A percentile compares a stretch with the other conserved stretches of the same genome.
Conservation (phyloP, 1,140 invertebrate species). For the Pararge aegeria region DNA sequence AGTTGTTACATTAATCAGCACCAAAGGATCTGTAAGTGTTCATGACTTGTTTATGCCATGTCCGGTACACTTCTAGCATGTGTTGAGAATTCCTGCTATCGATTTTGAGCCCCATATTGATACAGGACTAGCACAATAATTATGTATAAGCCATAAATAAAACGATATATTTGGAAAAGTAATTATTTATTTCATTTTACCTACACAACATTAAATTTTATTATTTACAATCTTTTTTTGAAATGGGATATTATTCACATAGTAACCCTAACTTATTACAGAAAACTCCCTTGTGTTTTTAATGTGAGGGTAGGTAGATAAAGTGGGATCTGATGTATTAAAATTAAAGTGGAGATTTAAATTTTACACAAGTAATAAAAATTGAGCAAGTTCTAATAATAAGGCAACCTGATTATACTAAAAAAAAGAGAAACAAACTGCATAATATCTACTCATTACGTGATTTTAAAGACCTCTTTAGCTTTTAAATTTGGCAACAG, state of each 20-base stretch:
- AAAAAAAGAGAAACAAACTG: no score
- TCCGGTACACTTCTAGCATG: constrained; percentile 40
- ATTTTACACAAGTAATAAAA: background rate
- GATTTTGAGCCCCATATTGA: constrained; percentile 50
- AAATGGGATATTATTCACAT: background rate
- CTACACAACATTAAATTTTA: background rate
- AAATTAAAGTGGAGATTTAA: constrained; percentile 10
- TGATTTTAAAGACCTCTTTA: no score
- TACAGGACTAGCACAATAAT: constrained; percentile 61
- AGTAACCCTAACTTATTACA: background rate
- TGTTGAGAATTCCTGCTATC: constrained; percentile 37
- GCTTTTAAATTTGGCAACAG: background rate
- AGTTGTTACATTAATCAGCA: constrained; percentile 52
- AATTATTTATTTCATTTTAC: constrained; percentile 45
- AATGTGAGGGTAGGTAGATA: background rate
- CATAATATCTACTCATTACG: no score
- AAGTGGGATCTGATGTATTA: background rate
- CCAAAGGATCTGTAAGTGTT: constrained; percentile 48
- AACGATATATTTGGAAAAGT: constrained; percentile 59
- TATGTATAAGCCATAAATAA: constrained; percentile 60
- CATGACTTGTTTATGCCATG: constrained; percentile 56
- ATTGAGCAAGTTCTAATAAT: constrained; percentile 9
- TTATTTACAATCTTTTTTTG: background rate
- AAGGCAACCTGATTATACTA: background rate
- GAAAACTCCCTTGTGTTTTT: background rate